These are phyloP conservation scores for Lasiurus borealis DNA, from an alignment of 2,113 vertebrate species.

Conservation along the genomic window DNA sequence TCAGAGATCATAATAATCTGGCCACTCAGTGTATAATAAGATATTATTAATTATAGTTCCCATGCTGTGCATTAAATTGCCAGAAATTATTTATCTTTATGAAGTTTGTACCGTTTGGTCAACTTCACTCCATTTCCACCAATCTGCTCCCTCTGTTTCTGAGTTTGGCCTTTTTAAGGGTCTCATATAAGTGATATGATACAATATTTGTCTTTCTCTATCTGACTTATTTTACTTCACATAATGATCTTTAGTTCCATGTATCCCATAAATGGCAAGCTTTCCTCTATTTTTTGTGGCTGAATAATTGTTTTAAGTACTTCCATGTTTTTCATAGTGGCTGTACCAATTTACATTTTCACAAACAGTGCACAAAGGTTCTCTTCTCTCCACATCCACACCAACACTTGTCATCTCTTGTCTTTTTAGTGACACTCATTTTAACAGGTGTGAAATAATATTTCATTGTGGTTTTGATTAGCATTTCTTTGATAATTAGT, in stretches of 20 bases:
- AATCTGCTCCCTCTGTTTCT: neutral
- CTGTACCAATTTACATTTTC: neutral
- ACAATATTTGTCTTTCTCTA: neutral
- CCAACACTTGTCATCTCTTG: neutral
- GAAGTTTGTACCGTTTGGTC: neutral
- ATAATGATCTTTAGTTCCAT: neutral
- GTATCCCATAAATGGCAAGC: neutral
- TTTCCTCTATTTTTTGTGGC: neutral
- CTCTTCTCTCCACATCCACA: neutral
- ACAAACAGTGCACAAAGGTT: neutral
- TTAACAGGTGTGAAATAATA: neutral
- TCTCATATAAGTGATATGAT: neutral
- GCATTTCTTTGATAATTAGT: neutral
- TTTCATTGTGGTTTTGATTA: slow-evolving; percentile 5
- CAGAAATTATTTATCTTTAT: neutral
- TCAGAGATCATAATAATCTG: too few relatives aligned
- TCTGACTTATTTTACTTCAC: neutral
- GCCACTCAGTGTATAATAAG: neutral
- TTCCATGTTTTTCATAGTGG: neutral
- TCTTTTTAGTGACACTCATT: neutral
- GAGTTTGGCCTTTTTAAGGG: neutral
- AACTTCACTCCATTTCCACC: neutral
- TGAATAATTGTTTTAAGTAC: neutral
- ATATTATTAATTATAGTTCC: neutral
- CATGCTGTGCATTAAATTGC: neutral